Percentiles rank a stretch among this genome's conserved stretches.
Conservation (phyloP, 2,797 vertebrate genomes). For the Anomalospiza imberbis region DNA sequence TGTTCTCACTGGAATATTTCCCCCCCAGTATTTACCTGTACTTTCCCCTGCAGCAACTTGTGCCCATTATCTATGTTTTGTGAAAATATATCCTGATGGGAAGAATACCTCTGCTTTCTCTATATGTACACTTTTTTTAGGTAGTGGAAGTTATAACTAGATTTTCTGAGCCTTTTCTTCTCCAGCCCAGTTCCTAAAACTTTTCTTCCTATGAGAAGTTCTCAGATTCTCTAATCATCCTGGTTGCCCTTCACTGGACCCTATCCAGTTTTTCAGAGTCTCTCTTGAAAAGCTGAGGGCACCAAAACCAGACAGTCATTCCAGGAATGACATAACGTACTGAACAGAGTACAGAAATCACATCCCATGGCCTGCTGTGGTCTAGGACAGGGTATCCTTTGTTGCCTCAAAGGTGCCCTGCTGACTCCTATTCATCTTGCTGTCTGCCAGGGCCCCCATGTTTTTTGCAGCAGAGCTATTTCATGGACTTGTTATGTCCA, state of each 20-base stretch:
- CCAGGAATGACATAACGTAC: background rate
- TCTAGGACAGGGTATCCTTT: background rate
- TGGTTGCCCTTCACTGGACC: background rate
- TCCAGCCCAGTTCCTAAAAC: background rate
- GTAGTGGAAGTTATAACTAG: background rate
- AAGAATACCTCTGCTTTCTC: background rate
- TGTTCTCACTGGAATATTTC: background rate
- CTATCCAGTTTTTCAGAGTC: background rate
- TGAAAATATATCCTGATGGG: background rate
- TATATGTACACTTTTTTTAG: background rate
- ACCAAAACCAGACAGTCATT: background rate
- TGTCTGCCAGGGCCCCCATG: fast-evolving
- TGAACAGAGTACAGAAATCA: background rate
- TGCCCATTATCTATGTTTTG: background rate
- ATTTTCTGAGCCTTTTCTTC: background rate
- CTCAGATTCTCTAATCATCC: background rate
- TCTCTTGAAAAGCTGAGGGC: background rate
- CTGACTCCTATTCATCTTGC: background rate
- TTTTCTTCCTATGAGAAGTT: background rate
- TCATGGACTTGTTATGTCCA: background rate
- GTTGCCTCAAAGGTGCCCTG: background rate
- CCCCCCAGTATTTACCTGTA: background rate
- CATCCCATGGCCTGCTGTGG: background rate
- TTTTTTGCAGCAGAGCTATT: background rate
- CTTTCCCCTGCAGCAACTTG: background rate